Conservation (phyloP, 2,113 vertebrate species). For the Protobothrops mucrosquamatus region DNA sequence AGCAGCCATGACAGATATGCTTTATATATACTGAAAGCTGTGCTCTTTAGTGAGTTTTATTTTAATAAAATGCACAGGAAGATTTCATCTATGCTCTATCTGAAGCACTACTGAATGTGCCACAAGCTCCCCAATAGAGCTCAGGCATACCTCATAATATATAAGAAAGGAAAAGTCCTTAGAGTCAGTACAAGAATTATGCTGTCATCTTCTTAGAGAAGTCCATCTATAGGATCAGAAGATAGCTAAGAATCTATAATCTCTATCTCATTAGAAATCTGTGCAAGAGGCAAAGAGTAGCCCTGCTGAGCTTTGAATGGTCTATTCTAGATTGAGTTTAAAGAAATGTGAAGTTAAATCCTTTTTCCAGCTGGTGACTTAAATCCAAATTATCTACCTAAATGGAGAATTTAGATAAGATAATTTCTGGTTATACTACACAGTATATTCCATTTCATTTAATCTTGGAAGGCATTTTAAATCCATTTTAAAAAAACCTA, state of each 20-base stretch:
- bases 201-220: neutral
- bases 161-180: neutral
- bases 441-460: neutral
- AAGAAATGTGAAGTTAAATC: neutral
- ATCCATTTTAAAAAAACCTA: neutral
- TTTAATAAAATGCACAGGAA: neutral
- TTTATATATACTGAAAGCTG: neutral
- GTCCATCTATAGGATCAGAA: neutral
- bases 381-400: neutral
- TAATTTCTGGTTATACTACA: neutral
- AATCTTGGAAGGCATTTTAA: neutral
- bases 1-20: neutral
- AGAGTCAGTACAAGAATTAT: neutral
- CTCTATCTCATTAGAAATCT: neutral
- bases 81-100: neutral
- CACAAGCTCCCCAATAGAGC: neutral
- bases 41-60: neutral
- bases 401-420: neutral
- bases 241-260: neutral
- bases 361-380: neutral
- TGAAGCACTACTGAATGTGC: neutral
- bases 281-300: neutral
- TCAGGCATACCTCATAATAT: neutral
- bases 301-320: neutral
- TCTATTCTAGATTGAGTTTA: neutral